Conservation (phyloP, 2,113 vertebrate genomes). For the Platysternon megacephalum region DNA sequence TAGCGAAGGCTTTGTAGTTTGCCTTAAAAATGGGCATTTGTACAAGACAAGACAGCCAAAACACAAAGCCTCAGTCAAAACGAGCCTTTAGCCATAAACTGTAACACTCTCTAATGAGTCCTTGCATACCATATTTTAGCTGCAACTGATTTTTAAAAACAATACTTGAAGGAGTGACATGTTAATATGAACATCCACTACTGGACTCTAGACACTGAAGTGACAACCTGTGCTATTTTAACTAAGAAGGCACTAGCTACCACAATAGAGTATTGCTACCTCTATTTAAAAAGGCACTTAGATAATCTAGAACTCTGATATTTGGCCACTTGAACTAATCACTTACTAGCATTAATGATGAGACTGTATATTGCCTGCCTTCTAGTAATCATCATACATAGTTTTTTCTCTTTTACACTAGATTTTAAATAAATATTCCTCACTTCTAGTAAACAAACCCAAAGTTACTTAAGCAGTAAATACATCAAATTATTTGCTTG, state of each 20-base stretch:
- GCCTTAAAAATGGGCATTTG: neutral
- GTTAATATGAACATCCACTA: conserved; percentile 39
- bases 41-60: neutral
- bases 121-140: conserved; percentile 31
- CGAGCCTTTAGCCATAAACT: neutral
- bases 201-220: conserved; percentile 59
- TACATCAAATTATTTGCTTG: neutral
- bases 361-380: conserved; percentile 16
- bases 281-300: conserved; percentile 72
- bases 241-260: conserved; percentile 50
- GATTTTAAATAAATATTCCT: neutral
- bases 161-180: conserved; percentile 40
- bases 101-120: neutral
- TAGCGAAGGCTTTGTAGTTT: neutral
- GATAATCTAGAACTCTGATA: conserved; percentile 42
- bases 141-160: conserved; percentile 41
- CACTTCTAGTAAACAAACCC: too few species aligned
- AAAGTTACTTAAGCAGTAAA: too few species aligned
- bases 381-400: conserved; percentile 4
- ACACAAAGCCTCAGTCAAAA: neutral
- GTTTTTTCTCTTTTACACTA: neutral
- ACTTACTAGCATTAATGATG: neutral
- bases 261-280: conserved; percentile 57
- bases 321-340: neutral
- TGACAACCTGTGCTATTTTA: conserved; percentile 9